Evolutionary conservation across 2,113 vertebrate genomes (phyloP).

Genomic region (Agelaius tricolor): DNA sequence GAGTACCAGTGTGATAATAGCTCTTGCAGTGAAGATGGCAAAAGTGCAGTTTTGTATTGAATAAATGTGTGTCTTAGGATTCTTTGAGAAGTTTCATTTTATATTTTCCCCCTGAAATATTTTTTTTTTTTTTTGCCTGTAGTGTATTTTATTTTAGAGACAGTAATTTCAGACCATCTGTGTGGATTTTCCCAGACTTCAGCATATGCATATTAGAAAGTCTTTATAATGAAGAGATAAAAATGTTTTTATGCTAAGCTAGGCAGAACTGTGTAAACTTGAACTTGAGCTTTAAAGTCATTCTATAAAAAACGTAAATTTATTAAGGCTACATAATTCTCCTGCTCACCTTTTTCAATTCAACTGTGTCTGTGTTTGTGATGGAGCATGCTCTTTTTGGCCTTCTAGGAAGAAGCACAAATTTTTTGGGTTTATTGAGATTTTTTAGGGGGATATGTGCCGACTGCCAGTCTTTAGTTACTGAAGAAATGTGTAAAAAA

Average conservation of each 20-base stretch:
- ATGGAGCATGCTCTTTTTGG: not conserved
- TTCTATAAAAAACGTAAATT: not conserved
- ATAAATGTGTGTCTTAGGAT: not conserved
- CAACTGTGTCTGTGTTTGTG: not conserved
- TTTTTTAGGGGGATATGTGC: accelerated
- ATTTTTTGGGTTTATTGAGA: not conserved
- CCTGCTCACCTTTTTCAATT: not conserved
- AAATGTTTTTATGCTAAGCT: not conserved
- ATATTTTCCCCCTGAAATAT: not conserved
- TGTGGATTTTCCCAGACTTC: not conserved
- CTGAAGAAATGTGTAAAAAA: not conserved
- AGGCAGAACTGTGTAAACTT: not conserved
- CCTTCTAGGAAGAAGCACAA: not conserved
- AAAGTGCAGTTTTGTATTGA: not conserved
- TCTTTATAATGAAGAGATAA: not conserved
- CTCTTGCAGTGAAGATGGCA: not conserved
- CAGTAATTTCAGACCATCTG: not conserved
- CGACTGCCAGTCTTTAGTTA: not conserved
- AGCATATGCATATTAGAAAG: not conserved
- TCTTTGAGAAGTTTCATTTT: not conserved
- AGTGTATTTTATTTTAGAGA: conserved; percentile 10
- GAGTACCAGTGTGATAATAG: not conserved
- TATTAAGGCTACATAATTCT: not conserved
- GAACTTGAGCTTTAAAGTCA: not conserved
- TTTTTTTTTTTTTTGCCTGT: not conserved